Evolutionary conservation across 2,888 invertebrate species (phyloP).

Genomic region (Torymus aiolomorphi): DNA sequence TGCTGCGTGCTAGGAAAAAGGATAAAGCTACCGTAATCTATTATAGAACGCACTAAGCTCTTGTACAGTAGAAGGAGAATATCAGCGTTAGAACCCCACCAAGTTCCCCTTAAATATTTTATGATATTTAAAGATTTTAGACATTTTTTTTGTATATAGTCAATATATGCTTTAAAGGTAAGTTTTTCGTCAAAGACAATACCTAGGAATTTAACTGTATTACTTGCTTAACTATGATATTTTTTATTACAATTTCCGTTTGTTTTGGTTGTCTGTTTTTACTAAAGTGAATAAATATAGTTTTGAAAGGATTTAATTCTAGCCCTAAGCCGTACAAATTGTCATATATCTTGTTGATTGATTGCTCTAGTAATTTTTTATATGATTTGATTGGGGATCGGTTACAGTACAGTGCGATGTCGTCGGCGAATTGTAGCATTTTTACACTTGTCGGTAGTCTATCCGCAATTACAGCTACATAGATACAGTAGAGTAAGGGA

Average conservation of each 20-base stretch:
- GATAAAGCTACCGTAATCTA: conserved; percentile 37
- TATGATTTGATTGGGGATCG: not conserved
- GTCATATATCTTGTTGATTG: too few relatives aligned
- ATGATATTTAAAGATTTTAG: conserved; percentile 17
- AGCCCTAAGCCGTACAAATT: too few relatives aligned
- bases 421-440: conserved; percentile 28
- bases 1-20: not conserved
- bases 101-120: conserved; percentile 30
- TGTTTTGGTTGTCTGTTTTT: conserved; percentile 13
- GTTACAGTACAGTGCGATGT: not conserved
- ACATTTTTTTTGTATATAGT: conserved; percentile 4
- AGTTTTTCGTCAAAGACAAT: conserved; percentile 10
- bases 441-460: conserved; percentile 1
- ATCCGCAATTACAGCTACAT: not conserved
- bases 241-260: conserved; percentile 9
- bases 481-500: conserved; percentile 29
- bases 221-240: not conserved
- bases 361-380: conserved; percentile 5
- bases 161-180: not conserved
- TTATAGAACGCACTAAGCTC: conserved; percentile 29
- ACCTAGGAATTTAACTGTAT: conserved; percentile 5
- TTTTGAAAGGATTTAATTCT: conserved; percentile 10
- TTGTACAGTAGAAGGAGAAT: conserved; percentile 17
- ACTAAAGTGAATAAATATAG: conserved; percentile 23
- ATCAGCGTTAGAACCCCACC: conserved; percentile 5